Percentiles rank a stretch among this genome's conserved stretches.
phyloP scores from a whole-genome alignment of 2,113 vertebrate genomes.

The Mustela nigripes region DNA sequence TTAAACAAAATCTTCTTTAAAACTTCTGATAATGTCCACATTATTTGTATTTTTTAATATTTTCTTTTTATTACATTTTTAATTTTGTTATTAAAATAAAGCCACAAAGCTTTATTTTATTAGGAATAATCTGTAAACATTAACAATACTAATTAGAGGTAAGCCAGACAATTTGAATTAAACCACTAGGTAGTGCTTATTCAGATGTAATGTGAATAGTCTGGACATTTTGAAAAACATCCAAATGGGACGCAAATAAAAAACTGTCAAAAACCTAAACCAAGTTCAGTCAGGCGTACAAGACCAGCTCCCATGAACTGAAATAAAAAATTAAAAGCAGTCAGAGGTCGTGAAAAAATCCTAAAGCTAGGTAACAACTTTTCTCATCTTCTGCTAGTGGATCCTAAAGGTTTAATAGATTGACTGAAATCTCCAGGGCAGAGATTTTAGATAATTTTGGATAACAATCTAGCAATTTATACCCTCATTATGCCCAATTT shows the following conservation, averaged over 20 bases:
- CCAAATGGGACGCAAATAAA: conserved; percentile 87
- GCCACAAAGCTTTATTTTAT: conserved; percentile 69
- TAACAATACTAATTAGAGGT: conserved; percentile 86
- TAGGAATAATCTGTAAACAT: conserved; percentile 81
- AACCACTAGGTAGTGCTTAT: conserved; percentile 84
- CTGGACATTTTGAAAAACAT: conserved; percentile 88
- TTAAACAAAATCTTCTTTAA: background rate
- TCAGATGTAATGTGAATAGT: conserved; percentile 87
- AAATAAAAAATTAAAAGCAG: conserved; percentile 88
- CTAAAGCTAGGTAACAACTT: conserved; percentile 78
- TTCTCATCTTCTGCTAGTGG: conserved; percentile 64
- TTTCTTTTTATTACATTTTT: background rate
- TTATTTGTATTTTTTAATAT: background rate
- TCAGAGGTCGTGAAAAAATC: conserved; percentile 83
- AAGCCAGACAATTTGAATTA: conserved; percentile 86
- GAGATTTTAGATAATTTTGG: conserved; percentile 38
- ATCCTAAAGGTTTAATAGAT: background rate
- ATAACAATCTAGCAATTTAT: conserved; percentile 29
- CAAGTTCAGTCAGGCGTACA: conserved; percentile 84
- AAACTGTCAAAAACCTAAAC: conserved; percentile 87
- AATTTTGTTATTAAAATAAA: background rate
- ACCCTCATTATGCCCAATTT: conserved; percentile 41
- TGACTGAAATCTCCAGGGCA: background rate
- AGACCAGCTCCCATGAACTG: conserved; percentile 87
- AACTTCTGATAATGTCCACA: background rate